Evolutionary conservation across 1,140 invertebrate genomes (phyloP), one percentile per base, ranked within the genome.

Genomic region (Zophobas atratus): DNA sequence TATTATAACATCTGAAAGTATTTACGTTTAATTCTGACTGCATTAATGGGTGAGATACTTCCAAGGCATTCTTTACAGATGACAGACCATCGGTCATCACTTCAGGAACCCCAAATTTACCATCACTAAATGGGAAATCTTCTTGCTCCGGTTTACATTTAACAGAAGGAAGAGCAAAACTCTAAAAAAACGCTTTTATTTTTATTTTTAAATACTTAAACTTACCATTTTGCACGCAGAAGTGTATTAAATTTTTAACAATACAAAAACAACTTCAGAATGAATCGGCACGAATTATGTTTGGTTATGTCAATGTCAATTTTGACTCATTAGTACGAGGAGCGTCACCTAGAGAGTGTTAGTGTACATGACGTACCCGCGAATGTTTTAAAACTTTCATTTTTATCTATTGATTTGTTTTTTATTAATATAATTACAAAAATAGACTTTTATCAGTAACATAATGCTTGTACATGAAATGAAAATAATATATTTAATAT

Each of bases 161-260:
- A 5, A 86, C 46, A n/a, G 86, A 81, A 46, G 86, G 85, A 53
- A 86, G 77, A 77, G 79, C 82, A 70, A 86, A 86, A 83, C 85
- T 86, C 86, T 86, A 72, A 53, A 82, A 81, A 8, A 46, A 77
- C 79, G 70, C 33, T 75, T 74, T 46, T 43, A 60, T n/a, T 2
- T 33, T 33, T 48, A 39, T 48, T 73, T n/a, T n/a, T 41, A 73
- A 8, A 49, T 63, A 70, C 41, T 43, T 36, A 39, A 51, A 48
- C n/a, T 71, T 77, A 80, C 76, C 75, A 80, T 75, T 77, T 79
- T 79, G 6, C n/a, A n/a, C n/a, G 3, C 33, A 3, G 35, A 63
- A 33, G 43, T n/a, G n/a, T n/a, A n/a, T n/a, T n/a, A n/a, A n/a
- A 34, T 72, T 75, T 38, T 6, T 67, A 34, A 70, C 32, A 70